Base-by-base conservation (phyloP, 2,797 vertebrate genomes). In the Hapalemur alaotrensis region DNA sequence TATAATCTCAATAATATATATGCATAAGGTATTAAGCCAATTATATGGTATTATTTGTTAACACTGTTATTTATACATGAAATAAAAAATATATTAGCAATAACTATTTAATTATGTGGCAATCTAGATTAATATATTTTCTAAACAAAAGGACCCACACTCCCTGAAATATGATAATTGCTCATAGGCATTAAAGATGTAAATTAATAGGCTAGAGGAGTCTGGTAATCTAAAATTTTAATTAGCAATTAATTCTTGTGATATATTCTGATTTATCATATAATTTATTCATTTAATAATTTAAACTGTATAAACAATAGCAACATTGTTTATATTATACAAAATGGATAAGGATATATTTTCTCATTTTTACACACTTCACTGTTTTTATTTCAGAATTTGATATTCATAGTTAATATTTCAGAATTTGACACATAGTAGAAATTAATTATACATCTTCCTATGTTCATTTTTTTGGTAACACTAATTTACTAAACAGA, bases 261-360 rank as follows among this genome's bases (percentile, higher is more conserved):
- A 89, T 67, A 81, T 52, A 78, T 3, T 90, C 30, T 52, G 75
- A 94, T 73, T 92, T 88, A 85, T 89, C 25, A 86, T 52, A 67
- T 30, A 95, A 95, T 81, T 87, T 90, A 95, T n/a, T 43, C 69
- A 92, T 80, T 92, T 91, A 78, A 59, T 85, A 97, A 95, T 69
- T 76, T 88, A 82, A 96, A 41, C 11, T 46, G 5, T 70, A 95
- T 78, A 92, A 95, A 38, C 6, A 54, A 17, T 20, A 89, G 54
- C 30, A 95, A 67, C 3, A 76, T 50, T 93, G 7, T 80, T 90
- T 89, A 25, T 35, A 46, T 63, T 63, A 86, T 54, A 48, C 6
- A 89, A 86, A 90, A 93, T 7, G 7, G 17, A 72, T 73, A 17
- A 95, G 67, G 32, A 78, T 67, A 93, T 67, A 76, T 67, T 89